These are phyloP conservation scores for Trachelus tabidus DNA, from an alignment of 2,888 invertebrate genomes.

Conservation along the genomic window DNA sequence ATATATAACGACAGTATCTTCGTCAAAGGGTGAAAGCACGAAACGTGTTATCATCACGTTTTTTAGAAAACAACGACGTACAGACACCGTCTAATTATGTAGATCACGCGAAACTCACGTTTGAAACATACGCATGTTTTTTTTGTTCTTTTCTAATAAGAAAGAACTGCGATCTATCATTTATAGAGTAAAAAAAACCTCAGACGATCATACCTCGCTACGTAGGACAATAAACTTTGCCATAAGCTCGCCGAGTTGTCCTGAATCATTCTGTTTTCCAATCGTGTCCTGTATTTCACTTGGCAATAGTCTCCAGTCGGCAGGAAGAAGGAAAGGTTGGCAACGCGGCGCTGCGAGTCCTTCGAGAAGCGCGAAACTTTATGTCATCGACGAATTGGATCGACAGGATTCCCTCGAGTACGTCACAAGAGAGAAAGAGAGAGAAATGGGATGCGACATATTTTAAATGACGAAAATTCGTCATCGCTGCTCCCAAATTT, in stretches of 20 bases:
- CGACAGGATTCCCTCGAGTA: background rate
- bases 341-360: background rate
- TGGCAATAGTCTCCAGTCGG: background rate
- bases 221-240: background rate
- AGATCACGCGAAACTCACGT: background rate
- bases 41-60: background rate
- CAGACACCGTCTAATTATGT: background rate
- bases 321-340: background rate
- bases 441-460: background rate
- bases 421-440: background rate
- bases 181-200: background rate
- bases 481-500: background rate
- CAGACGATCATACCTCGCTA: background rate
- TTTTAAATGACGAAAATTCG: background rate
- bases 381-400: background rate
- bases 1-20: background rate
- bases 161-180: background rate
- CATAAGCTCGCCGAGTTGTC: background rate
- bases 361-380: background rate
- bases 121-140: background rate
- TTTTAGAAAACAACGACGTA: background rate
- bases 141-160: background rate
- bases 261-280: background rate
- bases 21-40: background rate
- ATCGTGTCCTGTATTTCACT: background rate